Evolutionary conservation across 2,888 invertebrate species (phyloP).

Genomic region (Ennomos quercinarius): DNA sequence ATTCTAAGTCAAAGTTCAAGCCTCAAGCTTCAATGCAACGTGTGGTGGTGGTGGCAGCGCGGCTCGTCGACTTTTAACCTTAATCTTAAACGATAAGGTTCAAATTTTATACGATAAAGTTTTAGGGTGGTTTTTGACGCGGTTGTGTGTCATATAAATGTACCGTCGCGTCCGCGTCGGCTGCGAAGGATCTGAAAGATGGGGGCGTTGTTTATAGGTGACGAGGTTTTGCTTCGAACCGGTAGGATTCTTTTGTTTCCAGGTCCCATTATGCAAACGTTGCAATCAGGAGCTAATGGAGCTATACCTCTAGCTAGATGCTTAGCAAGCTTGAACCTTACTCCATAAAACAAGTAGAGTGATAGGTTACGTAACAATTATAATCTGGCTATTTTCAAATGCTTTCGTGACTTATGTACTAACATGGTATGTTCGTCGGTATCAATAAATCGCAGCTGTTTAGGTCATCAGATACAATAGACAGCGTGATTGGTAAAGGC

Average conservation of each 20-base stretch:
- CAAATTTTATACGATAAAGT: conserved; percentile 43
- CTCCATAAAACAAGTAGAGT: neutral
- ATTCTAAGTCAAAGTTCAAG: conserved; percentile 71
- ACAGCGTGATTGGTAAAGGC: conserved; percentile 36
- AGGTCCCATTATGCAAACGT: conserved; percentile 36
- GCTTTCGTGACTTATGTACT: conserved; percentile 9
- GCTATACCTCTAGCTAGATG: conserved; percentile 12
- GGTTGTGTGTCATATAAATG: conserved; percentile 60
- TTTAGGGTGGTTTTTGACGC: conserved; percentile 60
- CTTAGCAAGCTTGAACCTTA: conserved; percentile 30
- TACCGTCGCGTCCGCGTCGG: conserved; percentile 34
- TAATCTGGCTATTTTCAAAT: neutral
- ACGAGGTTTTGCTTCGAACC: conserved; percentile 58
- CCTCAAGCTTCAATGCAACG: conserved; percentile 62
- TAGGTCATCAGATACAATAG: conserved; percentile 32
- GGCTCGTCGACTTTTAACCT: conserved; percentile 43
- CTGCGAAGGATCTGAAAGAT: conserved; percentile 53
- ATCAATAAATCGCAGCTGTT: conserved; percentile 23
- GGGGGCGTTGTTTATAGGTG: conserved; percentile 66
- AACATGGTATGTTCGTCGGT: conserved; percentile 6
- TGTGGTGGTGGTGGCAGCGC: conserved; percentile 29
- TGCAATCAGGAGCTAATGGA: conserved; percentile 27
- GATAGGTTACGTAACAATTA: conserved; percentile 3
- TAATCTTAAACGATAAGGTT: conserved; percentile 49
- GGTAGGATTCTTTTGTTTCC: conserved; percentile 48